Evolutionary conservation across 1,140 invertebrate genomes (phyloP).

Genomic region (Ostrea denselamellosa): DNA sequence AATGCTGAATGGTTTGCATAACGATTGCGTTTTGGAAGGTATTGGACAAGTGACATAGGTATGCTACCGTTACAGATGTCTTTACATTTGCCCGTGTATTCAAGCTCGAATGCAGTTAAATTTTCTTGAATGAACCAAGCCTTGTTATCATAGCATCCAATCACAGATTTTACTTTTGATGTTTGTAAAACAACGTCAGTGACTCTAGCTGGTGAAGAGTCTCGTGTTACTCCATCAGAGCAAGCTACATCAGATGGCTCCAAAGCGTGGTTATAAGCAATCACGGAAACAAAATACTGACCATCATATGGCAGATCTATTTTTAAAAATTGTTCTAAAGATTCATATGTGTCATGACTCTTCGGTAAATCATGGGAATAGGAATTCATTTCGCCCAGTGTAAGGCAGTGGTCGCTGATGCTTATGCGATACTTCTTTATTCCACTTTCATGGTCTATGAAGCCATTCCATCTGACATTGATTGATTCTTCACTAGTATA

Average conservation of each 20-base stretch:
- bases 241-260: slow-evolving; percentile 58
- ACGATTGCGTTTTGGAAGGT: background rate
- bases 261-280: slow-evolving; percentile 63
- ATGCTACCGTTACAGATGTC: slow-evolving; percentile 8
- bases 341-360: background rate
- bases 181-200: slow-evolving; percentile 50
- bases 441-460: slow-evolving; percentile 64
- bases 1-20: slow-evolving; percentile 1
- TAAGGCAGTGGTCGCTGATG: slow-evolving; percentile 50
- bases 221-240: slow-evolving; percentile 60
- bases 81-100: background rate
- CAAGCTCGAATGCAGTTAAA: slow-evolving; percentile 20
- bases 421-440: slow-evolving; percentile 52
- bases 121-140: slow-evolving; percentile 46
- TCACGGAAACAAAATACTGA: slow-evolving; percentile 46
- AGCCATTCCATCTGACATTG: slow-evolving; percentile 57
- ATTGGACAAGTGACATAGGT: background rate
- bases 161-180: slow-evolving; percentile 29
- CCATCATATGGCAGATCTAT: slow-evolving; percentile 38
- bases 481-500: slow-evolving; percentile 53
- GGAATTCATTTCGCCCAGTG: slow-evolving; percentile 39
- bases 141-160: slow-evolving; percentile 46
- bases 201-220: slow-evolving; percentile 46
- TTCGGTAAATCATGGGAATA: background rate
- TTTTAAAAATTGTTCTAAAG: background rate